These are phyloP conservation scores for Acanthopagrus latus DNA, from an alignment of 2,797 vertebrate species.

Conservation along the genomic window DNA sequence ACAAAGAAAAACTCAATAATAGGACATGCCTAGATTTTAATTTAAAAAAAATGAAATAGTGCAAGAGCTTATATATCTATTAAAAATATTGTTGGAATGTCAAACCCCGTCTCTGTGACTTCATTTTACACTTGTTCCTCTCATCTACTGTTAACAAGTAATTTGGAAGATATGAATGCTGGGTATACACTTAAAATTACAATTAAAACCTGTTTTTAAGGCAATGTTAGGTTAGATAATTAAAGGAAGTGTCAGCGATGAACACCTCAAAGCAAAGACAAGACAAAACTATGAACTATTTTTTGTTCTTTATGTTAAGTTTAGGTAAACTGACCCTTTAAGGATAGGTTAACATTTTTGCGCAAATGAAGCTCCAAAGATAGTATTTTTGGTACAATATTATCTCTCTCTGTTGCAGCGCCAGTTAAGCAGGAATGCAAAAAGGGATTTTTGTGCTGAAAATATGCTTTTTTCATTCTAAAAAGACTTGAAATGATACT, in stretches of 20 bases:
- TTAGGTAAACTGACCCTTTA: neutral
- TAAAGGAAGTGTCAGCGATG: neutral
- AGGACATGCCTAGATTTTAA: conserved; percentile 20
- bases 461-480: too few species aligned
- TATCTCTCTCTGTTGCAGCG: too few species aligned
- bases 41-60: neutral
- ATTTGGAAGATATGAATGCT: neutral
- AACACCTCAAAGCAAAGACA: too few species aligned
- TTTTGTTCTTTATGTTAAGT: neutral
- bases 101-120: neutral
- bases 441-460: too few species aligned
- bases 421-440: too few species aligned
- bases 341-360: too few species aligned
- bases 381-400: too few species aligned
- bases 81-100: conserved; percentile 51
- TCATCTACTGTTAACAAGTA: neutral
- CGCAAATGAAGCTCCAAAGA: too few species aligned
- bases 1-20: conserved; percentile 72
- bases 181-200: neutral
- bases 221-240: too few species aligned
- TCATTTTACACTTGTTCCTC: neutral
- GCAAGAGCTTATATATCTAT: conserved; percentile 20
- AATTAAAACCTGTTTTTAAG: too few species aligned
- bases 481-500: too few species aligned
- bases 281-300: too few species aligned